Evolutionary conservation across 2,888 invertebrate species (phyloP), one percentile per base, ranked within the genome.

Genomic region (Graphium colonna): DNA sequence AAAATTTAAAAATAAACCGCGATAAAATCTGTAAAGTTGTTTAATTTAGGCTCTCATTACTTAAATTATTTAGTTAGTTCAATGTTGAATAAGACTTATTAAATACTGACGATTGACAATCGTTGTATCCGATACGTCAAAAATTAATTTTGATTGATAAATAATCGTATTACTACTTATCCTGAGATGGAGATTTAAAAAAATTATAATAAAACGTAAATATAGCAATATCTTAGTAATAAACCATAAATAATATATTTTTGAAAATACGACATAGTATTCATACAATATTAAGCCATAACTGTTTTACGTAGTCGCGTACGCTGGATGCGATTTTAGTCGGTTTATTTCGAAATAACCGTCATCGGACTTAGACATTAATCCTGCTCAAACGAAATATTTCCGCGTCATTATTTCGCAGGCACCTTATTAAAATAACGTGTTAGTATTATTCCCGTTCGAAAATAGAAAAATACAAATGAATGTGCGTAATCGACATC

Each of bases 401-500:
- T 66, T 64, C 61, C 61, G 55, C 54, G 68, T 71, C 69, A 67
- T 48, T 53, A 53, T 72, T 70, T 66, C 62, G 56, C 68, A 60
- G 64, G 58, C 70, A 69, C 60, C 63, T 66, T 69, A 73, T 80
- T 76, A 75, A 71, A 76, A 70, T 72, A 73, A 77, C 74, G 68
- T 69, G 61, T 75, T 68, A 68, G 64, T 63, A 70, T 66, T 70
- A 72, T 75, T 68, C 57, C 54, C 53, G 57, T 70, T 71, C 67
- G 60, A 65, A 75, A 77, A 78, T 76, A 76, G 72, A 72, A 70
- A 21, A 71, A 69, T 67, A 72, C 65, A 65, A 77, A 82, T 76
- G 77, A 80, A 79, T 78, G 75, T 72, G 68, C 60, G 68, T 77
- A 82, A 84, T 82, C 77, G 78, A 82, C 79, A 77, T 85, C 82